Conservation (phyloP, 64 coral and sea anemone genomes). For the Stichodactyla helianthus region DNA sequence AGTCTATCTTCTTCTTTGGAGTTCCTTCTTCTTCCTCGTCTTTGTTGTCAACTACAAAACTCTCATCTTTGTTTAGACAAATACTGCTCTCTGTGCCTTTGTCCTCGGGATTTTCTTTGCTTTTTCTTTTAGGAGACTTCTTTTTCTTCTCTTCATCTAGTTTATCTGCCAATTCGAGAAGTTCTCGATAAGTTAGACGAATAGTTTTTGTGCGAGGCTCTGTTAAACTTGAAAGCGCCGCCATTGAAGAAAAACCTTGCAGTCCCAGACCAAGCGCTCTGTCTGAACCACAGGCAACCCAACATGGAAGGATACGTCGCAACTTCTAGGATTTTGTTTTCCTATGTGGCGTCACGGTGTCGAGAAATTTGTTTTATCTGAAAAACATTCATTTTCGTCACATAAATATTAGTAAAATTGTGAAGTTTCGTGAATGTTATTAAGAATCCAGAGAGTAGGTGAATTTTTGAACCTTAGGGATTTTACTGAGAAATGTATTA, state of each 20-base stretch:
- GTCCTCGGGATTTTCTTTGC: conserved; percentile 29
- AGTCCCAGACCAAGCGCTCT: background rate
- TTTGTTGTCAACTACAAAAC: background rate
- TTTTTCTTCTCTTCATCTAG: conserved; percentile 48
- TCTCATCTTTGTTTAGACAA: background rate
- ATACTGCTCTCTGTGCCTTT: background rate
- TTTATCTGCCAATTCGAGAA: conserved; percentile 52
- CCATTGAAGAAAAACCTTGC: conserved; percentile 32
- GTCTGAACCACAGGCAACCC: background rate
- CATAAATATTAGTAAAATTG: too few species aligned
- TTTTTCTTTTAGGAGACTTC: conserved; percentile 35
- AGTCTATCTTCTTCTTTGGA: background rate
- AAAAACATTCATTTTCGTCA: too few species aligned
- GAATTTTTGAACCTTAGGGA: too few species aligned
- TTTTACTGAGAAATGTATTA: too few species aligned
- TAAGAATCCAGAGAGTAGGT: too few species aligned
- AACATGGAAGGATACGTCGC: background rate
- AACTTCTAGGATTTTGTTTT: too few species aligned
- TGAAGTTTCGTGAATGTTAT: too few species aligned
- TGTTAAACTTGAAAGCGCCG: conserved; percentile 74
- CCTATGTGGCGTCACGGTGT: too few species aligned
- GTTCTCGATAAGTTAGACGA: conserved; percentile 76
- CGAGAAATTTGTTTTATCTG: too few species aligned
- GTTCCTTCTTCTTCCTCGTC: background rate
- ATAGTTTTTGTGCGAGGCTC: conserved; percentile 31